Percentiles rank a stretch among this genome's conserved stretches.
Evolutionary conservation across 2,888 invertebrate species (phyloP).

Genomic region (Dryobota labecula): DNA sequence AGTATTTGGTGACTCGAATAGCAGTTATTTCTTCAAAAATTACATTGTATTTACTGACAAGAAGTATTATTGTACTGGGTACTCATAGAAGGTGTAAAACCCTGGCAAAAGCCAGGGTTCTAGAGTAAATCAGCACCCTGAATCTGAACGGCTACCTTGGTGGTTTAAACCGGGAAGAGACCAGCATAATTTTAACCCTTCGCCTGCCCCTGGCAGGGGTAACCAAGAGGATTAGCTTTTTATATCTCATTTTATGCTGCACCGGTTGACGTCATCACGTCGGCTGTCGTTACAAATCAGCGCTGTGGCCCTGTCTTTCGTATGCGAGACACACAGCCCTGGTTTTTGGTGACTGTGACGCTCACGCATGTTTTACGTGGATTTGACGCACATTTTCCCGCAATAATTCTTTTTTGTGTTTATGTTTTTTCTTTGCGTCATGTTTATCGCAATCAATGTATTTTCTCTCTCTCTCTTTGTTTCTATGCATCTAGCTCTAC

Average conservation of each 20-base stretch:
- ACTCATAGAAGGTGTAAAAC: neutral
- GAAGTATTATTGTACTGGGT: neutral
- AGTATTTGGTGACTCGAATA: neutral
- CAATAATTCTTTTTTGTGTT: neutral
- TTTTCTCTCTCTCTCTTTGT: neutral
- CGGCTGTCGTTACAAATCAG: neutral
- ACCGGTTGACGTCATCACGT: neutral
- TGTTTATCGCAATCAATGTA: neutral
- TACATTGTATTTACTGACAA: neutral
- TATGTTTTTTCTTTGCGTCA: neutral
- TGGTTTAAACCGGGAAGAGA: neutral
- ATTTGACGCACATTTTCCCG: neutral
- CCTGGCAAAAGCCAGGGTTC: no score
- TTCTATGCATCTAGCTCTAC: no score
- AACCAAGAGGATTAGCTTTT: neutral
- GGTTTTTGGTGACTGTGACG: no score
- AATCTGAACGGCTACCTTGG: neutral
- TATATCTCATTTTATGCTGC: neutral
- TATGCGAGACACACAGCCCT: no score
- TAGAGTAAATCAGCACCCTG: no score
- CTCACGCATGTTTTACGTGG: no score
- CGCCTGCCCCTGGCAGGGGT: neutral
- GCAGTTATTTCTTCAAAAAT: neutral
- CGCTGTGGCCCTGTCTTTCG: neutral
- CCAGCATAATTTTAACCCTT: neutral